phyloP scores from a whole-genome alignment of 2,113 vertebrate genomes.

The Halcyon senegalensis region DNA sequence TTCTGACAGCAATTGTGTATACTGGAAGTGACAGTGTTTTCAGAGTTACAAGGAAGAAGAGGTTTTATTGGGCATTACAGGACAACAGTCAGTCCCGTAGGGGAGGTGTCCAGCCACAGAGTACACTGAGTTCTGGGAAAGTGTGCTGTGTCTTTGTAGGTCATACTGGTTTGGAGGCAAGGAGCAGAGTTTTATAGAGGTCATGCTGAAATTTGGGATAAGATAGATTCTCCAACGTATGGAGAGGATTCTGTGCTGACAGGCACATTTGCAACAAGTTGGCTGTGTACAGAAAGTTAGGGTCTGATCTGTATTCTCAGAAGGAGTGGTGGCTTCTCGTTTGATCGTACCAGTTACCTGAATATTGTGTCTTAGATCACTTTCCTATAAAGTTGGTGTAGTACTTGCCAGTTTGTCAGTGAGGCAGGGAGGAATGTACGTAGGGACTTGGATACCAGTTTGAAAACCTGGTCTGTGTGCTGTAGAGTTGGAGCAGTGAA shows the following conservation, averaged over 20 bases:
- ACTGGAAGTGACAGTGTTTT: conserved; percentile 37
- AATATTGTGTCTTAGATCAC: neutral
- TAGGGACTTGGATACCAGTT: neutral
- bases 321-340: neutral
- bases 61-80: neutral
- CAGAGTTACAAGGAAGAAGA: neutral
- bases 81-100: neutral
- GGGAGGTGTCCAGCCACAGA: neutral
- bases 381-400: neutral
- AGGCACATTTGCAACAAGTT: neutral
- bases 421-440: neutral
- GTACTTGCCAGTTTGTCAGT: neutral
- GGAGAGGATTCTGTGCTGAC: neutral
- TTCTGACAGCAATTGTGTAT: conserved; percentile 18
- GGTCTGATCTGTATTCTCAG: neutral
- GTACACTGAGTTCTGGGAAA: neutral
- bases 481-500: neutral
- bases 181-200: neutral
- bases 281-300: neutral
- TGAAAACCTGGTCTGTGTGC: neutral
- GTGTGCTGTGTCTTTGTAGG: neutral
- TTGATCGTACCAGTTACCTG: neutral
- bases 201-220: neutral
- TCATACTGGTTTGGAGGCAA: neutral
- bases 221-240: neutral